Base-by-base conservation (phyloP, 2,888 invertebrate species). In the Eupeodes latifasciatus region DNA sequence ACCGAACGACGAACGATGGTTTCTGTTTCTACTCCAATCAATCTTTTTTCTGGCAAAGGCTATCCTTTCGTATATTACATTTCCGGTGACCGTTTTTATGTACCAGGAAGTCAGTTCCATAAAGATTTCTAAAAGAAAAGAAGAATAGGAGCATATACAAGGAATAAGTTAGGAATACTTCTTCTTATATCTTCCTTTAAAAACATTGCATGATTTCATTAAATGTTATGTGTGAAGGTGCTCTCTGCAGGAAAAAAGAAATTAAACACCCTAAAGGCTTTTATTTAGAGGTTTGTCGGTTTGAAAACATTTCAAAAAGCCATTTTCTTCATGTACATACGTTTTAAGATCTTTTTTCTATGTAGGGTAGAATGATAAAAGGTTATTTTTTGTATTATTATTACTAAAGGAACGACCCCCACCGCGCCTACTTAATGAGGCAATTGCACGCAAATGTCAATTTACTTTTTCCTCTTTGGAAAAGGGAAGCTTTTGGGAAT, bases 141-240 rank as follows among this genome's bases (percentile, higher is more conserved):
- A 36, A 69, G 69, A 40, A 66, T 67, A 59, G 14, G 3, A 27
- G 27, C 7, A 12, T 14, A 5, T 4, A 40, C 27, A 5, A 40
- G 5, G 40, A 7, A 40, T 40, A 40, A 7, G 14, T 14, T 5
- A 53, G 53, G n/a, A 7, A 0, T 61, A n/a, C 40, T 16, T 5
- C 27, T 66, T 66, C 66, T 66, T 27, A 66, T 12, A 66, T 12
- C 47, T n/a, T 51, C 19, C 0, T 51, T 57, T 57, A 4, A 72
- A 59, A 72, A 67, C 59, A 85, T 72, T 81, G 81, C 81, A 81
- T 76, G 76, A 81, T 77, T 81, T 72, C 76, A 62, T 81, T 81
- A 74, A 69, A 51, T 66, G 66, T 27, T 66, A 66, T 49, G 40
- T 47, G 47, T 47, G 5, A 27, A 27, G 27, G 27, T 7, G 12